Percentiles rank a stretch among this genome's conserved stretches.
phyloP scores from a whole-genome alignment of 2,888 invertebrate genomes.

The Apodemia mormo region DNA sequence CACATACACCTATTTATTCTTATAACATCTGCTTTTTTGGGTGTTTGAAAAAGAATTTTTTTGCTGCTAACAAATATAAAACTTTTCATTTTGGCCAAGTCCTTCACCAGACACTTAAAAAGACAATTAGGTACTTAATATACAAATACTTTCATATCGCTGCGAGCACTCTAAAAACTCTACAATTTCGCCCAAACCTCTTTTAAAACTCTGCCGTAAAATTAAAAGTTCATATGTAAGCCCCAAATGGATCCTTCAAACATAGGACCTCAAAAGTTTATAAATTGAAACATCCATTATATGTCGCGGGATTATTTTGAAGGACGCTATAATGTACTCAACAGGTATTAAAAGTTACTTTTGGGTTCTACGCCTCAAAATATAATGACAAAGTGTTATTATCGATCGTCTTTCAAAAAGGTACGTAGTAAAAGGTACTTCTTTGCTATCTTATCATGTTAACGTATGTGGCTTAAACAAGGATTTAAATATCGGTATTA shows the following conservation, averaged over 20 bases:
- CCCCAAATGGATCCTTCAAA: slow-evolving; percentile 18
- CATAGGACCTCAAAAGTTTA: slow-evolving; percentile 17
- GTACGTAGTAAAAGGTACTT: no score
- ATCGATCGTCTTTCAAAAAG: not conserved
- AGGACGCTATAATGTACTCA: slow-evolving; percentile 13
- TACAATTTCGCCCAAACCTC: slow-evolving; percentile 12
- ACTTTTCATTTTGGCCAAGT: not conserved
- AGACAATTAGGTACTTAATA: not conserved
- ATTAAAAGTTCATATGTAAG: slow-evolving; percentile 17
- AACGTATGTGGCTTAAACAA: no score
- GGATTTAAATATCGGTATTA: no score
- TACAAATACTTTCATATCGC: not conserved
- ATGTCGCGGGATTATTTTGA: not conserved
- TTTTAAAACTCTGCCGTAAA: slow-evolving; percentile 14
- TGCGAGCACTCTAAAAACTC: slow-evolving; percentile 9
- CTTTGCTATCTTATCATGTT: no score
- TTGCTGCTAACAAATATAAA: not conserved
- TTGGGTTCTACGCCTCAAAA: not conserved
- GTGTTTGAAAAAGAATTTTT: not conserved
- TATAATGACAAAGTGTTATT: not conserved
- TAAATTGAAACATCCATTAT: slow-evolving; percentile 15
- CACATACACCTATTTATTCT: no score
- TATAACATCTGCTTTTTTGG: no score
- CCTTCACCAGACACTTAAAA: not conserved
- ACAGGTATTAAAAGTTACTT: slow-evolving; percentile 17